A percentile compares a stretch with the other conserved stretches of the same genome.
Evolutionary conservation across 2,113 vertebrate species (phyloP).

Genomic region (Psittacula cyanocephala): DNA sequence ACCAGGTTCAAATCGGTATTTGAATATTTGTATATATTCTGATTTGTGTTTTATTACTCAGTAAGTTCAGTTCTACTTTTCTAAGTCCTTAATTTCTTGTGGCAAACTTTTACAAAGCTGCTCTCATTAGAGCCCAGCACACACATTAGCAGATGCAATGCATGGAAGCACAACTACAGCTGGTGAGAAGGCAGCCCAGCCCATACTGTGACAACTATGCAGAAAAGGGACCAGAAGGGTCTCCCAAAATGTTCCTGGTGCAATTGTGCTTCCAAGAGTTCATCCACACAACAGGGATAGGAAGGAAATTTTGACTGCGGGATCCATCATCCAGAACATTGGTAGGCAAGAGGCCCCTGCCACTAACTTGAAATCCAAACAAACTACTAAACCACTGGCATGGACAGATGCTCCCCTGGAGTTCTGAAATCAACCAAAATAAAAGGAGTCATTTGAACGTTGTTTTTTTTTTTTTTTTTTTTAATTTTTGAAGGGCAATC

Average conservation of each 20-base stretch:
- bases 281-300: accelerated
- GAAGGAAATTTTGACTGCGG: background rate
- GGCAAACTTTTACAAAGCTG: background rate
- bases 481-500: background rate
- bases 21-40: background rate
- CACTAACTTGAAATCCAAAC: background rate
- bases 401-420: background rate
- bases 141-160: background rate
- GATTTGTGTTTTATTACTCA: background rate
- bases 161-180: background rate
- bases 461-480: background rate
- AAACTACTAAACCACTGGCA: background rate
- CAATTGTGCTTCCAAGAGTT: background rate
- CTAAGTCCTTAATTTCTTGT: background rate
- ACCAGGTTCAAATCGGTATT: background rate
- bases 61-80: background rate
- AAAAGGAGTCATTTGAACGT: background rate
- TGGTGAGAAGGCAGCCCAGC: background rate
- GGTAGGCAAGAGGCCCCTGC: background rate
- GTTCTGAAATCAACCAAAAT: background rate
- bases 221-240: background rate
- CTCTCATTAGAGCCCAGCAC: background rate
- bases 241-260: background rate
- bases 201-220: background rate
- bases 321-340: background rate